Conservation (phyloP, 2,888 invertebrate species). For the Drosophila tripunctata region DNA sequence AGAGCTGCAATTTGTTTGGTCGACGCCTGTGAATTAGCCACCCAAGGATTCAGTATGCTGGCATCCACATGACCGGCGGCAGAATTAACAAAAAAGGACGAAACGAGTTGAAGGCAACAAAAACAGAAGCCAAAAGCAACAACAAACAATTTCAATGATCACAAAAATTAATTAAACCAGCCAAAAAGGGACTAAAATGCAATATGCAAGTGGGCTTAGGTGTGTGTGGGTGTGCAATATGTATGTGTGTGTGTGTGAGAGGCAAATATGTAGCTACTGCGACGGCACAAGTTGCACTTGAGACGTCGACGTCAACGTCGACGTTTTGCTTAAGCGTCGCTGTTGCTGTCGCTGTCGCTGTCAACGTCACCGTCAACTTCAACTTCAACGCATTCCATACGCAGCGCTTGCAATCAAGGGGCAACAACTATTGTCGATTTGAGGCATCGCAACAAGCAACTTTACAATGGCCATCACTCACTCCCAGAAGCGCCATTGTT, state of each 20-base stretch:
- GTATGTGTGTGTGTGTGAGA: not conserved
- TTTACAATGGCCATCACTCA: slow-evolving; percentile 38
- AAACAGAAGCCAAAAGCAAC: no score
- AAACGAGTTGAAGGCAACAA: slow-evolving; percentile 44
- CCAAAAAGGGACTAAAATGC: slow-evolving; percentile 23
- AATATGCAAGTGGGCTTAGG: slow-evolving; percentile 11
- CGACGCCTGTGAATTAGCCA: slow-evolving; percentile 68
- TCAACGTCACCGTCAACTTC: slow-evolving; percentile 19
- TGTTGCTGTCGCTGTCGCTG: slow-evolving; percentile 15
- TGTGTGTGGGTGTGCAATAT: slow-evolving; percentile 11
- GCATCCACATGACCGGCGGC: slow-evolving; percentile 31
- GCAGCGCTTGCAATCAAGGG: slow-evolving; percentile 57
- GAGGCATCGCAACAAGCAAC: slow-evolving; percentile 48
- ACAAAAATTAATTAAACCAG: slow-evolving; percentile 84
- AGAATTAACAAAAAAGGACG: slow-evolving; percentile 31
- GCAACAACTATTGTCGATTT: slow-evolving; percentile 65
- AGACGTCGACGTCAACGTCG: slow-evolving; percentile 31
- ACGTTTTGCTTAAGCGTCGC: slow-evolving; percentile 30
- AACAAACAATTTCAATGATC: slow-evolving; percentile 82
- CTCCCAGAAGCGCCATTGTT: slow-evolving; percentile 50
- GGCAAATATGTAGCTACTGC: slow-evolving; percentile 17
- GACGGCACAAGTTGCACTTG: slow-evolving; percentile 60
- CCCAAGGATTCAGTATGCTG: slow-evolving; percentile 18
- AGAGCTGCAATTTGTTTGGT: slow-evolving; percentile 70
- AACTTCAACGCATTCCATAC: slow-evolving; percentile 30